Base-by-base conservation (phyloP, 2,113 vertebrate species). In the Progne subis region DNA sequence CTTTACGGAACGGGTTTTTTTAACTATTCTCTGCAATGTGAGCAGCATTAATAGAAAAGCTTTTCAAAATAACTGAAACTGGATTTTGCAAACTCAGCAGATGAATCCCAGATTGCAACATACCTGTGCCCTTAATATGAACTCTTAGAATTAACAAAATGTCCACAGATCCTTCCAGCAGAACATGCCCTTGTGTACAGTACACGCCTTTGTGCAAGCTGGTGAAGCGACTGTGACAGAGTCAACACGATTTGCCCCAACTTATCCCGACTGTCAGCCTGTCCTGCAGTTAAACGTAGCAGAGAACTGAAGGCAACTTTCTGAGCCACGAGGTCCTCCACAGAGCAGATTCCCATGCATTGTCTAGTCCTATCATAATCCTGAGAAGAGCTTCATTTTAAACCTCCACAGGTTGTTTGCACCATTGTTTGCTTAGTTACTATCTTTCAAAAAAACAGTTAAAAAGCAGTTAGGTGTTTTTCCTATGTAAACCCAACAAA, bases 271-370 rank as follows among this genome's bases (percentile, higher is more conserved):
- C 0, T 41, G 37, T 11, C 81, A 75, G 69, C 69, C 25, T 52
- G 37, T 65, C 49, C 69, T 4, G 3, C 0, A 3, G 16, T 41
- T 49, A 55, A 84, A 76, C 15, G 15, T 0, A 28, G 59, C 55
- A 77, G 28, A 70, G 68, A 86, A 67, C 20, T 1, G 3, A 59
- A 81, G 84, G 29, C 65, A 89, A n/a, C 69, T 12, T 90, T 82
- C 3, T 63, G 81, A 89, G 90, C 37, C 65, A 61, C 29, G 49
- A 32, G 67, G 37, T 47, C 43, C 56, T 60, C 8, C 12, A 12
- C 2, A 83, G 26, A 1, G 18, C 55, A 81, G 46, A 68, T 56
- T 89, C 77, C 65, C 74, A 75, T 4, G 2, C 65, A 75, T 9
- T 7, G 3, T 12, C 72, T 32, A 52, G 23, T 60, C 65, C 49